Evolutionary conservation across 2,797 vertebrate genomes (phyloP).

Genomic region (Enteromius mattozi): DNA sequence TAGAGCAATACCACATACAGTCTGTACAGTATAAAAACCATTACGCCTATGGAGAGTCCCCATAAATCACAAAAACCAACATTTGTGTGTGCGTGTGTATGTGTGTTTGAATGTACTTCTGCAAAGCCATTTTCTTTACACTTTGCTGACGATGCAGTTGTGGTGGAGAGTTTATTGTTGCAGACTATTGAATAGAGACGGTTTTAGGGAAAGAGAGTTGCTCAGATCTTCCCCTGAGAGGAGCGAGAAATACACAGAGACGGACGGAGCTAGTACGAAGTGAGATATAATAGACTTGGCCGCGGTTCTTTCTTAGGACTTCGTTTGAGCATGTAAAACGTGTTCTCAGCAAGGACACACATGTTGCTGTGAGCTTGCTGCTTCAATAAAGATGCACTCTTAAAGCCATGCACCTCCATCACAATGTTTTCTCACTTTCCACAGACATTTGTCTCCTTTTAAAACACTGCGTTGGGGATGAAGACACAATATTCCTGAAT

Average conservation of each 20-base stretch:
- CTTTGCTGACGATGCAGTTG: slow-evolving; percentile 19
- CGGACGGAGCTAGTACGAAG: background rate
- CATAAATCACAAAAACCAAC: no score
- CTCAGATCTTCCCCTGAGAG: slow-evolving; percentile 3
- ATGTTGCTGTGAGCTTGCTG: background rate
- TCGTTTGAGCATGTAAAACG: background rate
- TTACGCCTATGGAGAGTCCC: no score
- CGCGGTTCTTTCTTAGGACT: slow-evolving; percentile 4
- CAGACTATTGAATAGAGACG: slow-evolving; percentile 16
- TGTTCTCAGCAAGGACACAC: slow-evolving; percentile 2
- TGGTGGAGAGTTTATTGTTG: slow-evolving; percentile 26
- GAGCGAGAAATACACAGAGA: slow-evolving; percentile 2
- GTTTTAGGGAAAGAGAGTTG: slow-evolving; percentile 28
- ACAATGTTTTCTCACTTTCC: slow-evolving; percentile 19
- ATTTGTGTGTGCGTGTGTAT: slow-evolving; percentile 19
- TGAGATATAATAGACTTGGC: slow-evolving; percentile 10
- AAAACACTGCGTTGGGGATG: slow-evolving; percentile 10
- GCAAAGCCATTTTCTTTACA: background rate
- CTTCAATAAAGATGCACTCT: background rate
- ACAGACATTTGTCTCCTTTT: slow-evolving; percentile 23
- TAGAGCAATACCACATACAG: no score
- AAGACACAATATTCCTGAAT: slow-evolving; percentile 15
- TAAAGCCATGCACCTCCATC: background rate
- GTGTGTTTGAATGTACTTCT: background rate
- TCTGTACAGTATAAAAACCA: no score